A percentile compares a stretch with the other conserved stretches of the same genome.
These are phyloP conservation scores for Argyra leucocephala DNA, from an alignment of 2,888 invertebrate genomes.

Conservation along the genomic window DNA sequence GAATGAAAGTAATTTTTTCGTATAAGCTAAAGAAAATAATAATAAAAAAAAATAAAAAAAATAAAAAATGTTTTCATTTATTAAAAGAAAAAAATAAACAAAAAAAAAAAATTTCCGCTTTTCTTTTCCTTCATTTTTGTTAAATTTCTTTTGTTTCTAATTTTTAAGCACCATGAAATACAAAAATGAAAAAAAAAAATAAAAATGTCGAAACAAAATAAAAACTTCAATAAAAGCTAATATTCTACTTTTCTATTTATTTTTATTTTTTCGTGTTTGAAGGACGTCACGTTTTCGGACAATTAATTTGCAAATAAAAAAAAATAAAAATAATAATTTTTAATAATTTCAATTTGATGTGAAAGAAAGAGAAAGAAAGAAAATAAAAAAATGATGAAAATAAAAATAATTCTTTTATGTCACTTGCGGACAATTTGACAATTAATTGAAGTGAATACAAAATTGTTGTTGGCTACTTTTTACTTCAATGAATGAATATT, in stretches of 20 bases:
- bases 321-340: no score
- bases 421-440: not conserved
- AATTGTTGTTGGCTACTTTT: no score
- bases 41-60: no score
- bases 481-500: not conserved
- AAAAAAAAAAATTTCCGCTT: no score
- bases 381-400: not conserved
- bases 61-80: no score
- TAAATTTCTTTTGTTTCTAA: not conserved
- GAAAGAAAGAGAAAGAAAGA: no score
- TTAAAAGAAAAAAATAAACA: no score
- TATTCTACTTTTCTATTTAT: not conserved
- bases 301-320: not conserved
- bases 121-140: no score
- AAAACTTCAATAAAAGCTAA: not conserved
- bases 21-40: no score
- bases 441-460: not conserved
- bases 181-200: no score
- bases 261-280: not conserved
- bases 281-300: not conserved
- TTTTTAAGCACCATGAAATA: not conserved
- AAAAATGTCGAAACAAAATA: not conserved
- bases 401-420: not conserved
- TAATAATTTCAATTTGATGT: no score
- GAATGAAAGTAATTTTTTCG: no score